These are phyloP conservation scores for Protobothrops mucrosquamatus DNA, from an alignment of 2,113 vertebrate species.

Conservation along the genomic window DNA sequence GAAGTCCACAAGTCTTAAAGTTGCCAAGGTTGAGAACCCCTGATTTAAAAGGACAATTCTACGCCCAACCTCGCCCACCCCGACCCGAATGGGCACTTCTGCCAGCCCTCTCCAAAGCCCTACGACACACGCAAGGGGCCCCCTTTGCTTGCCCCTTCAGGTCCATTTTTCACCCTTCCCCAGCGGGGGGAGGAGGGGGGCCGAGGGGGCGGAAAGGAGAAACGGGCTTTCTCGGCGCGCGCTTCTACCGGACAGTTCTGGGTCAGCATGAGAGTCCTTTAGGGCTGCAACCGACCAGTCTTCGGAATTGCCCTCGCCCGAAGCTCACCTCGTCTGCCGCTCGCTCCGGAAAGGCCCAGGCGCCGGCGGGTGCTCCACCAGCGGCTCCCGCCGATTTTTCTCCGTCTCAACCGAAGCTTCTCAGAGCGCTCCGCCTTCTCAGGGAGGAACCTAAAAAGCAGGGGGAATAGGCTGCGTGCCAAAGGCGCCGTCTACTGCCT, in stretches of 20 bases:
- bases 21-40: too few relatives aligned
- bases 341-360: background rate
- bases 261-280: background rate
- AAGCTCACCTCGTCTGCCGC: background rate
- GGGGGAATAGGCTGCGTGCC: too few relatives aligned
- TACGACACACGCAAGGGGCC: background rate
- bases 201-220: background rate
- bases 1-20: too few relatives aligned
- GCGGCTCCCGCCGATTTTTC: background rate
- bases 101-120: background rate
- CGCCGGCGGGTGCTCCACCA: background rate
- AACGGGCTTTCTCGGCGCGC: background rate
- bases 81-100: background rate
- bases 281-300: background rate
- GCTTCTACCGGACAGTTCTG: background rate
- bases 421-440: background rate
- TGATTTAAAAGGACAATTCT: background rate
- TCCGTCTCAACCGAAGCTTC: background rate
- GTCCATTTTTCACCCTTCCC: background rate
- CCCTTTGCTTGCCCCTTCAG: background rate
- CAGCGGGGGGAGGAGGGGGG: accelerated
- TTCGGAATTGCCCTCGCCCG: background rate
- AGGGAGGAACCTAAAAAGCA: background rate
- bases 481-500: background rate
- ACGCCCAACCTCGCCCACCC: background rate